Base-by-base conservation (phyloP, 2,113 vertebrate genomes). In the Neodontobutis hainanensis region DNA sequence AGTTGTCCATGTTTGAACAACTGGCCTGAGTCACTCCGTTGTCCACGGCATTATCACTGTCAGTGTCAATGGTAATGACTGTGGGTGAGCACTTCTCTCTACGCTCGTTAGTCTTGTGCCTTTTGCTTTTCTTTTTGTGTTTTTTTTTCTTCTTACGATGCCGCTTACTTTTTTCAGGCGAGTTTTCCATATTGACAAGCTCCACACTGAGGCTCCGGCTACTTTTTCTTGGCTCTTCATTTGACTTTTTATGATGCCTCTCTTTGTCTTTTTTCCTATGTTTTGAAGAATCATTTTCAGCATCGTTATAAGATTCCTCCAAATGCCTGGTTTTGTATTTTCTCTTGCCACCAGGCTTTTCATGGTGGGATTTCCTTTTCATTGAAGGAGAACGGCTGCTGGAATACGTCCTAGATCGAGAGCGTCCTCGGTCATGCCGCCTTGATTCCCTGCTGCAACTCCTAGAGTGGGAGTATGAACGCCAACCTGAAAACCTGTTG, bases 291-390 rank as follows among this genome's bases (percentile, higher is more conserved):
- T 75, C 69, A 0, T 14, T 38, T 35, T 87, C 73, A 6, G 16
- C 12, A 4, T 50, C 4, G 0, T 77, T 73, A 0, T 78, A 82
- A 0, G 84, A 8, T 11, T 90, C 90, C 61, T 96, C 95, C 71
- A 99, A 81, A 83, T 98, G 95, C 8, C 92, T 92, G 6, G 94
- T 94, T 90, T 99, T 99, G 59, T 95, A 95, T 76, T 98, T 98
- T 50, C 94, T 94, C 81, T 98, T 98, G 5, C 95, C 96, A 11
- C 94, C 84, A 8, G 94, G 94, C 51, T 98, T 97, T 71, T 96
- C 94, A 5, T 73, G 89, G 64, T 90, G 90, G 5, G 61, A 78
- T 32, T 83, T 92, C 3, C 91, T 91, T 76, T 78, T 79, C 0
- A 75, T 73, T 1, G 86, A 88, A 59, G 93, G 91, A n/a, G 94